These are phyloP conservation scores for Dasyprocta punctata DNA, from an alignment of 2,113 vertebrate genomes.

Conservation along the genomic window DNA sequence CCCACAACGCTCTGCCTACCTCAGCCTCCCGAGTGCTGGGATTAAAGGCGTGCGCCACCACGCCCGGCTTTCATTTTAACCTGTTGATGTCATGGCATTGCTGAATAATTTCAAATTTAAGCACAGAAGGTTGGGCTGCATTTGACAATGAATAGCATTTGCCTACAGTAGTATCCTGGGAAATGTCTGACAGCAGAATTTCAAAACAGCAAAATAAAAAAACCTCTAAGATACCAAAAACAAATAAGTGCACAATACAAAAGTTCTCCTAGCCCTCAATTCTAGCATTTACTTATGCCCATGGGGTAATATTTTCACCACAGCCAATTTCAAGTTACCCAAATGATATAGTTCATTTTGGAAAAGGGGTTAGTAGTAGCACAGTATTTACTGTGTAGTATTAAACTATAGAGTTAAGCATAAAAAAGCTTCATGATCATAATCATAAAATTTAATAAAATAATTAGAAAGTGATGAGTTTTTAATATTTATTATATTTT, in stretches of 20 bases:
- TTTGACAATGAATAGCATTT: not conserved
- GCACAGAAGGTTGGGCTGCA: not conserved
- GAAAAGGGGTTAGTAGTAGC: not conserved
- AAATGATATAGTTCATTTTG: not conserved
- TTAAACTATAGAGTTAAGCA: not conserved
- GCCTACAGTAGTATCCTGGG: not conserved
- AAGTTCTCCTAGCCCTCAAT: not conserved
- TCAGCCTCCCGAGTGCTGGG: no score
- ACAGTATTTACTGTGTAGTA: not conserved
- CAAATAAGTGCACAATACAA: not conserved
- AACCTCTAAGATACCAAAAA: not conserved
- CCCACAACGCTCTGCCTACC: no score
- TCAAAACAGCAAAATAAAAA: not conserved
- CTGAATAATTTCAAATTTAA: constrained; percentile 44
- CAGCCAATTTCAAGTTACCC: not conserved
- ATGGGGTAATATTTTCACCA: not conserved
- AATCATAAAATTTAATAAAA: not conserved
- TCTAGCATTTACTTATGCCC: not conserved
- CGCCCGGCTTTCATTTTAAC: no score
- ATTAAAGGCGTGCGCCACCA: no score
- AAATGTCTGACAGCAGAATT: not conserved
- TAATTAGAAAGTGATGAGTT: not conserved
- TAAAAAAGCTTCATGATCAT: not conserved
- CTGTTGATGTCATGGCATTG: not conserved
- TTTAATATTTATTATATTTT: not conserved